These are phyloP conservation scores for Tinea semifulvella DNA, from an alignment of 2,888 invertebrate species.

Conservation along the genomic window DNA sequence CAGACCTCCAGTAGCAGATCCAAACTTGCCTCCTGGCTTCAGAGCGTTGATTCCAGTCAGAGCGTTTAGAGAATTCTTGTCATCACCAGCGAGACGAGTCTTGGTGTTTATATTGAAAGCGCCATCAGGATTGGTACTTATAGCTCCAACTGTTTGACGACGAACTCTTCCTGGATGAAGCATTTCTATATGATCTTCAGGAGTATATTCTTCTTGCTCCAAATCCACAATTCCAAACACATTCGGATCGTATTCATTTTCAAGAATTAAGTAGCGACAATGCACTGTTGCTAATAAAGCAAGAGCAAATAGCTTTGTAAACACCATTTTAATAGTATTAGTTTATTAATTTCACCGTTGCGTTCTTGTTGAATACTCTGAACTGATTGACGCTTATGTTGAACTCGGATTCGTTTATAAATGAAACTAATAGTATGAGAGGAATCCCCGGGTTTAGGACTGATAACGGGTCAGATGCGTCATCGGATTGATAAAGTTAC, in stretches of 20 bases:
- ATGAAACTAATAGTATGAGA: no score
- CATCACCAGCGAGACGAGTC: neutral
- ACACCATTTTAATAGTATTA: no score
- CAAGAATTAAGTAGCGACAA: neutral
- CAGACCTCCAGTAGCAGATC: conserved; percentile 29
- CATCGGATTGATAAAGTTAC: no score
- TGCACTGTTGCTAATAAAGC: neutral
- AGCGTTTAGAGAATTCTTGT: neutral
- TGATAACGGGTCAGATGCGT: no score
- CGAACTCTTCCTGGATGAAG: conserved; percentile 8
- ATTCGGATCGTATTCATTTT: neutral
- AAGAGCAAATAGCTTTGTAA: no score
- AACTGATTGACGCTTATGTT: no score
- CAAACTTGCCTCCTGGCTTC: conserved; percentile 19
- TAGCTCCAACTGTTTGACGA: neutral
- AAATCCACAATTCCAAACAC: neutral
- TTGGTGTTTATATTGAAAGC: conserved; percentile 4
- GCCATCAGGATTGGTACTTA: conserved; percentile 10
- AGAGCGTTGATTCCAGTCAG: conserved; percentile 2
- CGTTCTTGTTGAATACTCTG: no score
- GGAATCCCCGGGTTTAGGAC: no score
- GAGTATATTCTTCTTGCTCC: neutral
- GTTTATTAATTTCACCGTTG: no score
- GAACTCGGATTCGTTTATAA: no score
- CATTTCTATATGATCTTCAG: no score